phyloP scores from a whole-genome alignment of 2,888 invertebrate species.

The Merodon equestris region DNA sequence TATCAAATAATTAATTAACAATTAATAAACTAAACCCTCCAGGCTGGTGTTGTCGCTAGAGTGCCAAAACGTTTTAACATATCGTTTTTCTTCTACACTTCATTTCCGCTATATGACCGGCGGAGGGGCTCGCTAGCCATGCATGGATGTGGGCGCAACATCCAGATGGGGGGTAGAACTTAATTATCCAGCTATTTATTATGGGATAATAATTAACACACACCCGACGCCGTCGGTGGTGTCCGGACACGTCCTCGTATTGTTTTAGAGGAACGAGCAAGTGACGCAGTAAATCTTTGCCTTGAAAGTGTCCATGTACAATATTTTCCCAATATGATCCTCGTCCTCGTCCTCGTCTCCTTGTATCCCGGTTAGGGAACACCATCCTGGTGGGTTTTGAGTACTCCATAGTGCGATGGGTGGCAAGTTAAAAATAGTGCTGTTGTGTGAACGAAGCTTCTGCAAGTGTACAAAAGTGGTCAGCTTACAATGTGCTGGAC shows the following conservation, averaged over 20 bases:
- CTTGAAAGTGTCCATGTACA: constrained; percentile 22
- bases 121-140: neutral
- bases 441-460: constrained; percentile 15
- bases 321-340: constrained; percentile 28
- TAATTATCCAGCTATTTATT: constrained; percentile 68
- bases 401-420: constrained; percentile 29
- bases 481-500: constrained; percentile 57
- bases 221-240: neutral
- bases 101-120: constrained; percentile 4
- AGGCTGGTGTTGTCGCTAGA: constrained; percentile 40
- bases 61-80: constrained; percentile 63
- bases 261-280: constrained; percentile 52
- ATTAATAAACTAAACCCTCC: constrained; percentile 67
- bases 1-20: constrained; percentile 69
- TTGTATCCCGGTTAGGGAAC: neutral
- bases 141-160: neutral
- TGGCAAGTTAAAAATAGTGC: constrained; percentile 20
- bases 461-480: constrained; percentile 61
- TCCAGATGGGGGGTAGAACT: constrained; percentile 47
- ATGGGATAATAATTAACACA: constrained; percentile 68
- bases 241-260: constrained; percentile 25
- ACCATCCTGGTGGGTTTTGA: neutral
- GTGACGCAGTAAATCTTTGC: constrained; percentile 64
- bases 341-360: no score
- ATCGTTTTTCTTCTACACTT: constrained; percentile 57